phyloP scores from a whole-genome alignment of 1,140 invertebrate species.

The Conus ventricosus region DNA sequence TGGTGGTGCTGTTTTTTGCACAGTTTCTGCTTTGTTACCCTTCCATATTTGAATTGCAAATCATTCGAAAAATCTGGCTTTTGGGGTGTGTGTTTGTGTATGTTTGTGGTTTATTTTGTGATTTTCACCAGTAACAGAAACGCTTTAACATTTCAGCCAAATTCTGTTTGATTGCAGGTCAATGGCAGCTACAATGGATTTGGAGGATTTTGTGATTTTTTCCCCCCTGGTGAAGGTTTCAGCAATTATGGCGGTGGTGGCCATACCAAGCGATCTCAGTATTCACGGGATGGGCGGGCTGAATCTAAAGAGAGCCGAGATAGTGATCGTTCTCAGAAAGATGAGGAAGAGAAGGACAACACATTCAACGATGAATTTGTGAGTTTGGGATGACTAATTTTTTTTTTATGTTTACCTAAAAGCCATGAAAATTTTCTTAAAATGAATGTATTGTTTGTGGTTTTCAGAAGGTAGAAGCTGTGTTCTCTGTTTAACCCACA shows the following conservation, averaged over 20 bases:
- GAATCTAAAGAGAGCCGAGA: conserved; percentile 60
- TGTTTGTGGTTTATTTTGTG: no score
- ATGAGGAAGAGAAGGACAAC: conserved; percentile 62
- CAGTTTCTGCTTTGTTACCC: no score
- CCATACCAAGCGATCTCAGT: conserved; percentile 52
- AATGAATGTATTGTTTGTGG: no score
- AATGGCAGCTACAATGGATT: conserved; percentile 59
- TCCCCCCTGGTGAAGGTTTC: conserved; percentile 59
- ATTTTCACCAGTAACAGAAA: no score
- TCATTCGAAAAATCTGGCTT: no score
- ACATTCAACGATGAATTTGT: conserved; percentile 73
- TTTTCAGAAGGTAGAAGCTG: no score
- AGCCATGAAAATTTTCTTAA: no score
- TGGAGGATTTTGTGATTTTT: conserved; percentile 57
- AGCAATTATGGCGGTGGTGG: neutral
- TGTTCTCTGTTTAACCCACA: no score
- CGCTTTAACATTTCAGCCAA: neutral
- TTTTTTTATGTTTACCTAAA: no score
- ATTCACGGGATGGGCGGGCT: conserved; percentile 61
- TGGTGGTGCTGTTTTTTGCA: no score
- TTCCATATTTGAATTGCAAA: no score
- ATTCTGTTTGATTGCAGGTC: conserved; percentile 39
- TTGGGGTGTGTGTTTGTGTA: no score
- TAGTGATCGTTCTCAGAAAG: conserved; percentile 49
- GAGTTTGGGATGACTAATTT: conserved; percentile 40